phyloP scores from a whole-genome alignment of 2,888 invertebrate genomes.

The Thymelicus acteon region DNA sequence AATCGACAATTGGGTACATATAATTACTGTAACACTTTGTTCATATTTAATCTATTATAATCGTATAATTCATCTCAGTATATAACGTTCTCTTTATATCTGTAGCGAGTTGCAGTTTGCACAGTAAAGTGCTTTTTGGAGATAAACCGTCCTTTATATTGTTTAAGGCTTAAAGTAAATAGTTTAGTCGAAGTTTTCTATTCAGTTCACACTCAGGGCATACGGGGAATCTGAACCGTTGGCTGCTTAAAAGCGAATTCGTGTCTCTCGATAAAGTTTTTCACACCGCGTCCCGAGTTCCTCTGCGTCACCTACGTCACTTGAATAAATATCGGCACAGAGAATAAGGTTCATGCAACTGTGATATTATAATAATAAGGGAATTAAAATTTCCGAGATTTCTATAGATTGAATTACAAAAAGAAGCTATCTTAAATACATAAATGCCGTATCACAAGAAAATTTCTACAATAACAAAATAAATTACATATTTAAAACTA shows the following conservation, averaged over 20 bases:
- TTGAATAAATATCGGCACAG: constrained; percentile 16
- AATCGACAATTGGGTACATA: too few relatives aligned
- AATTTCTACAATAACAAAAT: too few relatives aligned
- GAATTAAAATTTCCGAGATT: too few relatives aligned
- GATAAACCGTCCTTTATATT: constrained; percentile 42
- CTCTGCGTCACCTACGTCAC: constrained; percentile 39
- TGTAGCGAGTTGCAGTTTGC: constrained; percentile 5
- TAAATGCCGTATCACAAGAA: too few relatives aligned
- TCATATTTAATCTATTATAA: too few relatives aligned
- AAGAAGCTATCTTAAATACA: too few relatives aligned
- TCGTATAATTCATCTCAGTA: too few relatives aligned
- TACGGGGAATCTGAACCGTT: constrained; percentile 43
- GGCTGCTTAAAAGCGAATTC: constrained; percentile 70
- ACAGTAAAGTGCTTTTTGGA: constrained; percentile 30
- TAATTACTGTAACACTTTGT: too few relatives aligned
- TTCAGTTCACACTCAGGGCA: constrained; percentile 43
- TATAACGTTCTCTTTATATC: neutral
- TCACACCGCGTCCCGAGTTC: constrained; percentile 44
- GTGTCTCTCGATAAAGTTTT: constrained; percentile 65
- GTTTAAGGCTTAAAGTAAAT: constrained; percentile 55
- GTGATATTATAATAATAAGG: neutral
- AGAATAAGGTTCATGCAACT: constrained; percentile 6
- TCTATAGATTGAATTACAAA: too few relatives aligned
- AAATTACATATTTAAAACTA: too few relatives aligned
- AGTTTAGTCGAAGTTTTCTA: constrained; percentile 46